Evolutionary conservation across 2,888 invertebrate species (phyloP).

Genomic region (Caenorhabditis sp.): DNA sequence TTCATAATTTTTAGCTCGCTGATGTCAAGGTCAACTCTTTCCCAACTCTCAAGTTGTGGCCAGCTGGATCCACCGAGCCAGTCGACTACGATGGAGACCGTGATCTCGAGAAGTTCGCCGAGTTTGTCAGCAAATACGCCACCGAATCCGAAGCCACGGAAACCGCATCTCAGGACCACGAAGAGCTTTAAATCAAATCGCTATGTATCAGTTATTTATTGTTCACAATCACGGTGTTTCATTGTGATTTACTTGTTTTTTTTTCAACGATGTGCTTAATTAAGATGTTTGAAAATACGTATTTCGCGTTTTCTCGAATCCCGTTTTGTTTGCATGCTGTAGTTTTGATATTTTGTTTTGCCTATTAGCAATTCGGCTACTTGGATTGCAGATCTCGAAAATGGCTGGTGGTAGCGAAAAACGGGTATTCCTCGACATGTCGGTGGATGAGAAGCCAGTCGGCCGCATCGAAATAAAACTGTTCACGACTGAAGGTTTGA

Average conservation of each 20-base stretch:
- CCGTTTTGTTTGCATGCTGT: conserved; percentile 1
- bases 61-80: conserved; percentile 87
- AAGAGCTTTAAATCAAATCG: conserved; percentile 35
- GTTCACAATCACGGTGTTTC: conserved; percentile 30
- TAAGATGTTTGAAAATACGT: neutral
- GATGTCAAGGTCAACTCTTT: conserved; percentile 92
- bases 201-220: conserved; percentile 27
- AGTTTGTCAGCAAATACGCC: conserved; percentile 84
- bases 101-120: conserved; percentile 90
- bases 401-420: conserved; percentile 2
- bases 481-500: conserved; percentile 19
- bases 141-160: conserved; percentile 7
- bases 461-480: conserved; percentile 71
- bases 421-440: conserved; percentile 70
- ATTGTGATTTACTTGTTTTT: conserved; percentile 46
- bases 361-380: too few relatives aligned
- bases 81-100: conserved; percentile 95
- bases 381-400: too few relatives aligned
- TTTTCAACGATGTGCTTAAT: neutral
- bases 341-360: neutral
- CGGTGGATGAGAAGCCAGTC: conserved; percentile 62
- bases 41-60: conserved; percentile 93
- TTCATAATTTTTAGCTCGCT: conserved; percentile 85
- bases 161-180: conserved; percentile 24
- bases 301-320: neutral